These are phyloP conservation scores for Criorhina ranunculi DNA, from an alignment of 2,888 invertebrate species.

Conservation along the genomic window DNA sequence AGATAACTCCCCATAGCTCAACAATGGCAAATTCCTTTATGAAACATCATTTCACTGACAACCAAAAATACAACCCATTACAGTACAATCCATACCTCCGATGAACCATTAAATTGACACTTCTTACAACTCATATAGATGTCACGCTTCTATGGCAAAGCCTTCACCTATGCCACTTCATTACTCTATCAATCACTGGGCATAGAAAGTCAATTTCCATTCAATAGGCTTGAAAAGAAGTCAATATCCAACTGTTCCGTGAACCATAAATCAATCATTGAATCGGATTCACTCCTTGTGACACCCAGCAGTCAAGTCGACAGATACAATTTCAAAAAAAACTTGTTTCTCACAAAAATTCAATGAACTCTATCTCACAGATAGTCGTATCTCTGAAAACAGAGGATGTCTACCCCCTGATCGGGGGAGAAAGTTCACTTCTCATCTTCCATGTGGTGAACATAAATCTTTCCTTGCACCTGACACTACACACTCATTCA, in stretches of 20 bases:
- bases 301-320: conserved; percentile 30
- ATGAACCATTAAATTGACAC: neutral
- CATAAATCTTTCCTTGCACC: conserved; percentile 40
- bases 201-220: neutral
- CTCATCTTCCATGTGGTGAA: conserved; percentile 11
- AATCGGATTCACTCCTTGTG: neutral
- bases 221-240: no score
- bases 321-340: conserved; percentile 21
- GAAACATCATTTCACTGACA: no score
- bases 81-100: neutral
- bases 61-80: neutral
- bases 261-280: conserved; percentile 36
- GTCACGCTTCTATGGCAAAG: neutral
- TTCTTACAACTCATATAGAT: neutral
- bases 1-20: no score
- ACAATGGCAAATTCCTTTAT: no score
- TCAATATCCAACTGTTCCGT: conserved; percentile 20
- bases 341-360: conserved; percentile 25
- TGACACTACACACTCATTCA: conserved; percentile 29
- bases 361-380: conserved; percentile 40
- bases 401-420: neutral
- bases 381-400: neutral
- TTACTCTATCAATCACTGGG: conserved; percentile 18
- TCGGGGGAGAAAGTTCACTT: conserved; percentile 23
- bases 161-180: neutral